Conservation (phyloP, 2,888 invertebrate species). For the Abscondita cerata region DNA sequence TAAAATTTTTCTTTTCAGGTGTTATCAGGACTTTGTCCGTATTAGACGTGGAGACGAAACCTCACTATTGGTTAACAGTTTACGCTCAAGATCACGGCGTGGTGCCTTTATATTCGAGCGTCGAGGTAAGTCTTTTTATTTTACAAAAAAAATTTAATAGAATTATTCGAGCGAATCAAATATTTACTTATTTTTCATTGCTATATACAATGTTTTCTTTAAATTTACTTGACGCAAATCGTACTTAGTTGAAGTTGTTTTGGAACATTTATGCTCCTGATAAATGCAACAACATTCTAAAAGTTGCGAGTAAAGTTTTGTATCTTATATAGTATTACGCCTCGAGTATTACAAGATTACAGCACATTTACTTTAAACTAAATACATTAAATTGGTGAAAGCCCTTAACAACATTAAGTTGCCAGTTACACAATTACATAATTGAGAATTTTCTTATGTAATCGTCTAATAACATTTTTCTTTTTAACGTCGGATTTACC, state of each 20-base stretch:
- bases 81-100: constrained; percentile 92
- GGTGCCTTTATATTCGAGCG: constrained; percentile 81
- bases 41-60: constrained; percentile 87
- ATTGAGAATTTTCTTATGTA: neutral
- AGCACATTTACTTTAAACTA: constrained; percentile 14
- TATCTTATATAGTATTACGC: constrained; percentile 20
- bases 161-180: constrained; percentile 1
- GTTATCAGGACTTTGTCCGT: constrained; percentile 82
- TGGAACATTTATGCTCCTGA: constrained; percentile 26
- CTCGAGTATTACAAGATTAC: constrained; percentile 21
- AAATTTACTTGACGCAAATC: constrained; percentile 24
- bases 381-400: constrained; percentile 10
- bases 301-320: constrained; percentile 23
- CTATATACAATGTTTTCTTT: constrained; percentile 10
- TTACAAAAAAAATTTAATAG: neutral
- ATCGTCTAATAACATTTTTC: no score
- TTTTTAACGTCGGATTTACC: no score
- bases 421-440: constrained; percentile 5
- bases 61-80: constrained; percentile 93
- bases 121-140: constrained; percentile 72
- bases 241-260: constrained; percentile 22
- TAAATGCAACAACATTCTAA: constrained; percentile 25
- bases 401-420: constrained; percentile 4
- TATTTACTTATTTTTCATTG: constrained; percentile 10
- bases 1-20: constrained; percentile 65